These are phyloP conservation scores for Troglohyphantes excavatus DNA, from an alignment of 2,888 invertebrate species.

Conservation along the genomic window DNA sequence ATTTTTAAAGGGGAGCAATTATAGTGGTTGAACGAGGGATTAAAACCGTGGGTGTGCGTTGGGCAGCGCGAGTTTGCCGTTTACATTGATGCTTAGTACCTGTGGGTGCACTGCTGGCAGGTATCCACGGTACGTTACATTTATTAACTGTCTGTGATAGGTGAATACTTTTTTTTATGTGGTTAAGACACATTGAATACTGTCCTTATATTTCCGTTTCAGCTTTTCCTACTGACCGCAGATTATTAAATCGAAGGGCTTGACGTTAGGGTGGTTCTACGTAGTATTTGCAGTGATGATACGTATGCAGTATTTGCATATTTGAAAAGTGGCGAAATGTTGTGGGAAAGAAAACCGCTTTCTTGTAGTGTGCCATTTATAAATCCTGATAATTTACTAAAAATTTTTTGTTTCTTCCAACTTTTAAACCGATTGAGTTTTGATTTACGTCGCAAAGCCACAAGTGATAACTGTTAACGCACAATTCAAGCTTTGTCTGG, in stretches of 20 bases:
- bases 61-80: constrained; percentile 61
- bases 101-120: constrained; percentile 55
- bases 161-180: constrained; percentile 59
- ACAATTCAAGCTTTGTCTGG: constrained; percentile 68
- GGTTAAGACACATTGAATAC: constrained; percentile 27
- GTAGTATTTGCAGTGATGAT: constrained; percentile 27
- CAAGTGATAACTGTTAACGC: constrained; percentile 78
- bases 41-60: constrained; percentile 61
- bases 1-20: background rate
- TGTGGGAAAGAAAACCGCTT: constrained; percentile 29
- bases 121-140: constrained; percentile 55
- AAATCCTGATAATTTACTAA: background rate
- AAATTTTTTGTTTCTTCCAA: background rate
- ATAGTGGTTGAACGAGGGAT: background rate
- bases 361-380: constrained; percentile 61
- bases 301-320: constrained; percentile 68
- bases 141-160: constrained; percentile 78
- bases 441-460: constrained; percentile 57
- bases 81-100: constrained; percentile 70
- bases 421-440: constrained; percentile 10
- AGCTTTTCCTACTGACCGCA: constrained; percentile 50
- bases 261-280: constrained; percentile 55
- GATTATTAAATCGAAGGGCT: constrained; percentile 56
- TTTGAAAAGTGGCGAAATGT: constrained; percentile 49
- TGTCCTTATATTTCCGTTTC: constrained; percentile 38